Evolutionary conservation across 2,113 vertebrate species (phyloP), one percentile per base, ranked within the genome.

Genomic region (Petroica traversi): DNA sequence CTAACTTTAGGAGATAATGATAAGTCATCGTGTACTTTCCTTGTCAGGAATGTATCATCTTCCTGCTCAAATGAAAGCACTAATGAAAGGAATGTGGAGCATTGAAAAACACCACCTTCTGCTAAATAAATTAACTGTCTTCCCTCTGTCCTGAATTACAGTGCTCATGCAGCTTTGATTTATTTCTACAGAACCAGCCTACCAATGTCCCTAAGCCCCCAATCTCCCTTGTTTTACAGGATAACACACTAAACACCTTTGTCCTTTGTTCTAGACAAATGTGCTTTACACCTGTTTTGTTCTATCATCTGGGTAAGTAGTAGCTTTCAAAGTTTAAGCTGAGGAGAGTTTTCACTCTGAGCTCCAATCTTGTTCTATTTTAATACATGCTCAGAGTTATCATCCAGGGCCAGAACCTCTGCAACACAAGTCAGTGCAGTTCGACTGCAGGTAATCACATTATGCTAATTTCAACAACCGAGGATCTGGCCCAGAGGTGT

Each of bases 301-400:
- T 95, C 75, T 48, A 80, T 73, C 41, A 52, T 49, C 41, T 26
- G 80, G 61, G 40, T 62, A 92, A 84, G 87, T 89, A 93, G 96
- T 34, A 90, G 92, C 93, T 95, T 96, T 86, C 92, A 74, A 67
- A 93, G 63, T 85, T 92, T 36, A 92, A 92, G 85, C 20, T 41
- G 68, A 74, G 52, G 25, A 88, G 71, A 67, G 49, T 72, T 82
- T 71, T 93, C 24, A 77, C 83, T 90, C 66, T 59, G 88, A 94
- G 93, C 95, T 95, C 88, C 80, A 86, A 67, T 85, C 92, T 91
- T 40, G 22, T 71, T 95, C 95, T 83, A 40, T 68, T 97, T 97
- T 95, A 91, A 78, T 59, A 41, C 49, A 24, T 16, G 62, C 72
- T 88, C 41, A 19, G 38, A 93, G 82, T 88, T 90, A 92, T 91